These are phyloP conservation scores for Pogonocichla stellata DNA, from an alignment of 2,113 vertebrate genomes.

Conservation along the genomic window DNA sequence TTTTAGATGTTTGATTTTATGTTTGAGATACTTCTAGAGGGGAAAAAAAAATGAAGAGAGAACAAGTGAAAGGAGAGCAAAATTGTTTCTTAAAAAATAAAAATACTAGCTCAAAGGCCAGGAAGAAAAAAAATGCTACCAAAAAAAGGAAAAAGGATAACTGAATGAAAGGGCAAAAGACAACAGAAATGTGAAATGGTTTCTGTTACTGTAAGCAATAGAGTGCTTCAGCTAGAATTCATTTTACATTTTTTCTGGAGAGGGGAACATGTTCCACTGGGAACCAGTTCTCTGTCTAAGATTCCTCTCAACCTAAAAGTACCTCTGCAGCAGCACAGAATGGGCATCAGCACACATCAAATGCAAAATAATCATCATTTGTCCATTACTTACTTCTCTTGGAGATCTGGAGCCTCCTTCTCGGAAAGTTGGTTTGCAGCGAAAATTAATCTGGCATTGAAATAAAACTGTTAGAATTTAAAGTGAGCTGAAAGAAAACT, in stretches of 20 bases:
- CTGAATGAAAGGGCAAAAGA: not conserved
- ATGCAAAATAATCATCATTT: not conserved
- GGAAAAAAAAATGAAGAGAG: accelerated
- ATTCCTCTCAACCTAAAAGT: not conserved
- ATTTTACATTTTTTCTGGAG: not conserved
- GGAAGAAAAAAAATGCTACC: not conserved
- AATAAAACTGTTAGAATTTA: conserved; percentile 50
- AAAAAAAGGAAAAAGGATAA: not conserved
- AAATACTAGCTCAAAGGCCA: not conserved
- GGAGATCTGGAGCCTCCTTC: conserved; percentile 90
- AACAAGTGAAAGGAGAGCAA: not conserved
- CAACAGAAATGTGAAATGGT: not conserved
- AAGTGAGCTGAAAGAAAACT: not conserved
- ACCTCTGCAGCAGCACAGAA: not conserved
- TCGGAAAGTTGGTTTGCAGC: conserved; percentile 97
- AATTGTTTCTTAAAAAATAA: not conserved
- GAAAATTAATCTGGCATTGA: conserved; percentile 90
- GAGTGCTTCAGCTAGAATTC: not conserved
- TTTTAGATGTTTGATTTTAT: not conserved
- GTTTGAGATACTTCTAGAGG: not conserved
- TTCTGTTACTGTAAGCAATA: not conserved
- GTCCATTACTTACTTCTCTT: conserved; percentile 85
- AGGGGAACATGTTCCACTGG: not conserved
- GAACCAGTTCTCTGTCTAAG: not conserved
- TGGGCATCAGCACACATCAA: not conserved